These are phyloP conservation scores for Enteromius mattozi DNA, from an alignment of 2,797 vertebrate species.

Conservation along the genomic window DNA sequence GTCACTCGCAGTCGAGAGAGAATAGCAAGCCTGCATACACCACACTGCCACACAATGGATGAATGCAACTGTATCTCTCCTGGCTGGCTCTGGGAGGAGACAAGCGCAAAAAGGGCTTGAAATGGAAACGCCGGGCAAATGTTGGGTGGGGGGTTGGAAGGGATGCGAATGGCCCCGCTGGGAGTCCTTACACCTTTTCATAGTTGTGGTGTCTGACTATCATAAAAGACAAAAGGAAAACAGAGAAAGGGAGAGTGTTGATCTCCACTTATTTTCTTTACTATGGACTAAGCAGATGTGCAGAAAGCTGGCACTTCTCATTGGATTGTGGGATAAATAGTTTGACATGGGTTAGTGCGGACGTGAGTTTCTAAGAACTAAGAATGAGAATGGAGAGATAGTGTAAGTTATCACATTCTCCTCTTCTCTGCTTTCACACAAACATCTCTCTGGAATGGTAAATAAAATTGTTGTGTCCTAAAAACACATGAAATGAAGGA, in stretches of 20 bases:
- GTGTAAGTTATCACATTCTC: slow-evolving; percentile 22
- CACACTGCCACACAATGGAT: slow-evolving; percentile 65
- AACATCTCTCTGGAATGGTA: slow-evolving; percentile 33
- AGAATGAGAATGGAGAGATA: slow-evolving; percentile 48
- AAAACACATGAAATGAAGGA: slow-evolving; percentile 50
- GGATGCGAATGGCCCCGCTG: slow-evolving; percentile 60
- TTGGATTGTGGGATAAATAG: slow-evolving; percentile 43
- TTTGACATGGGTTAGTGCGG: slow-evolving; percentile 4
- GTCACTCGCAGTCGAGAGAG: slow-evolving; percentile 66
- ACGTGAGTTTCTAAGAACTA: slow-evolving; percentile 17
- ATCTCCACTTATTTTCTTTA: slow-evolving; percentile 60
- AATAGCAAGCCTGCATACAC: slow-evolving; percentile 65
- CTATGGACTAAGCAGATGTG: slow-evolving; percentile 47
- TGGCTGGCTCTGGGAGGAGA: slow-evolving; percentile 56
- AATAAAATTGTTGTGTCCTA: slow-evolving; percentile 51
- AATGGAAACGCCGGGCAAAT: slow-evolving; percentile 46
- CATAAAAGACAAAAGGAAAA: slow-evolving; percentile 62
- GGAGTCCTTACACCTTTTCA: slow-evolving; percentile 61
- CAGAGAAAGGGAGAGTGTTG: slow-evolving; percentile 49
- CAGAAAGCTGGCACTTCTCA: slow-evolving; percentile 61
- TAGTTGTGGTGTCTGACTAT: slow-evolving; percentile 54
- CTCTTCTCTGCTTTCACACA: slow-evolving; percentile 53
- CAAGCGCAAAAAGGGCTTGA: slow-evolving; percentile 46
- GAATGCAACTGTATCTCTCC: slow-evolving; percentile 73
- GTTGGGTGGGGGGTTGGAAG: slow-evolving; percentile 42